Percentiles rank a stretch among this genome's conserved stretches.
phyloP scores from a whole-genome alignment of 2,797 vertebrate genomes.

The Melanogrammus aeglefinus region DNA sequence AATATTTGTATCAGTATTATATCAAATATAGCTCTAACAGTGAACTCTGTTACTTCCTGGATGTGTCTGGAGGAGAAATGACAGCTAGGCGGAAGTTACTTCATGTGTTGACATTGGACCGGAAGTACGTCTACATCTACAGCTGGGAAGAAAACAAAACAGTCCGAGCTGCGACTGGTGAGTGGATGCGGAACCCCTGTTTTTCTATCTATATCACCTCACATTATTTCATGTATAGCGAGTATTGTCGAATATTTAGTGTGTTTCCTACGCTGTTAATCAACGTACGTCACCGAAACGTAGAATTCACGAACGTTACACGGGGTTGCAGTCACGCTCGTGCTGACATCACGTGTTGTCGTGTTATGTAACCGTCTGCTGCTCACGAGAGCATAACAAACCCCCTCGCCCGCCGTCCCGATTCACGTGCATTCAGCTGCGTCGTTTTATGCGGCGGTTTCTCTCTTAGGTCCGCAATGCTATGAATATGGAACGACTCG shows the following conservation, averaged over 20 bases:
- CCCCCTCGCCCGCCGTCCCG: not conserved
- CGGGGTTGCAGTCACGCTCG: not conserved
- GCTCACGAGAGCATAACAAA: not conserved
- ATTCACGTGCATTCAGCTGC: too few relatives aligned
- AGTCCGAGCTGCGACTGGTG: conserved; percentile 71
- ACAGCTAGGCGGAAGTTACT: conserved; percentile 36
- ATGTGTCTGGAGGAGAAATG: conserved; percentile 18
- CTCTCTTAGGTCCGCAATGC: too few relatives aligned
- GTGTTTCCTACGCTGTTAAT: not conserved
- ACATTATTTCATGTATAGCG: not conserved
- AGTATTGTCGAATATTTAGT: not conserved
- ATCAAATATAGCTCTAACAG: not conserved
- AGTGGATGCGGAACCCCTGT: conserved; percentile 48
- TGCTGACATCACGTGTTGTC: not conserved
- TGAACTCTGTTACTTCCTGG: not conserved
- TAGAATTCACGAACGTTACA: not conserved
- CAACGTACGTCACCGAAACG: not conserved
- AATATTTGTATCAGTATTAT: not conserved
- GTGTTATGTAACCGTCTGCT: conserved; percentile 2
- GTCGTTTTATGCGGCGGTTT: too few relatives aligned
- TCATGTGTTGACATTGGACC: conserved; percentile 53
- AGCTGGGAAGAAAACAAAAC: conserved; percentile 76
- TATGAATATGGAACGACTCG: too few relatives aligned
- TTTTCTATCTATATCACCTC: not conserved
- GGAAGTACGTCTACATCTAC: conserved; percentile 65